These are phyloP conservation scores for Acanthochromis polyacanthus DNA, from an alignment of 2,113 vertebrate species.

Conservation along the genomic window DNA sequence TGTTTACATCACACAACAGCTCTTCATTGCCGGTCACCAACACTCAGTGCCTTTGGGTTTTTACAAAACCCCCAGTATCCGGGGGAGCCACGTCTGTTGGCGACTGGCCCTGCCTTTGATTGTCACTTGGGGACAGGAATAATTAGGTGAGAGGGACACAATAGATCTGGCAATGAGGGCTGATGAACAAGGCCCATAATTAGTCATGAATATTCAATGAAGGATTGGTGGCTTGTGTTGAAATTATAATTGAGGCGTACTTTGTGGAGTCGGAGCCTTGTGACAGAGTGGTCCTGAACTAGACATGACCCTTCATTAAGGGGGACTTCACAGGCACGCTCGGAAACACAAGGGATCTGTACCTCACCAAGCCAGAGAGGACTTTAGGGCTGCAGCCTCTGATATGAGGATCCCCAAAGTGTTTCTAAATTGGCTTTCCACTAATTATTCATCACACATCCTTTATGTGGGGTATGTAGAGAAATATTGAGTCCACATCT, in stretches of 20 bases:
- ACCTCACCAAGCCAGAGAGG: slow-evolving; percentile 4
- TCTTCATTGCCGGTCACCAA: slow-evolving; percentile 40
- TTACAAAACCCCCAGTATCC: slow-evolving; percentile 65
- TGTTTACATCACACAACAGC: slow-evolving; percentile 60
- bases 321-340: slow-evolving; percentile 28
- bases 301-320: slow-evolving; percentile 58
- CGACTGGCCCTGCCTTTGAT: slow-evolving; percentile 68
- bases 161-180: slow-evolving; percentile 66
- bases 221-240: slow-evolving; percentile 46
- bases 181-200: slow-evolving; percentile 72
- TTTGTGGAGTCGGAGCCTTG: slow-evolving; percentile 50
- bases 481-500: neutral
- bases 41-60: slow-evolving; percentile 48
- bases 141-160: slow-evolving; percentile 79
- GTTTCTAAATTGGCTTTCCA: slow-evolving; percentile 26
- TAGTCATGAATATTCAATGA: slow-evolving; percentile 86
- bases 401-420: slow-evolving; percentile 9
- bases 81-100: slow-evolving; percentile 56
- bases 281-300: slow-evolving; percentile 49
- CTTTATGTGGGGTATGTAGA: neutral
- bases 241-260: slow-evolving; percentile 63
- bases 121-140: slow-evolving; percentile 74
- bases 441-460: slow-evolving; percentile 27
- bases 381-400: slow-evolving; percentile 1
- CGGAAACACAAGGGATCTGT: slow-evolving; percentile 8